These are phyloP conservation scores for Bugulina stolonifera DNA, from an alignment of 2,888 invertebrate species.

Conservation along the genomic window DNA sequence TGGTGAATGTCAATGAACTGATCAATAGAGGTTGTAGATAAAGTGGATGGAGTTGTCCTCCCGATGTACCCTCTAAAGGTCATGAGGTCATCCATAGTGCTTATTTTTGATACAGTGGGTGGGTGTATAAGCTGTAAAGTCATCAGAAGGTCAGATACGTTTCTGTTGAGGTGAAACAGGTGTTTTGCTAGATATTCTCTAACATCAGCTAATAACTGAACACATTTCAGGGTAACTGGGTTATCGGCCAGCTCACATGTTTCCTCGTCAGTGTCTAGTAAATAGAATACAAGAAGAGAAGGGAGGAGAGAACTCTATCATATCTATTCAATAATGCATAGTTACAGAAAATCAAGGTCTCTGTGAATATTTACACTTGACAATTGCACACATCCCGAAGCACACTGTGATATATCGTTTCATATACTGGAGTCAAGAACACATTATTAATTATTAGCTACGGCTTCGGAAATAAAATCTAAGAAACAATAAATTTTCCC, in stretches of 20 bases:
- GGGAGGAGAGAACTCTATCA: too few relatives aligned
- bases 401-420: too few relatives aligned
- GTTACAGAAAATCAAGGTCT: too few relatives aligned
- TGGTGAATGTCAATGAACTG: slow-evolving; percentile 11
- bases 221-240: background rate
- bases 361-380: too few relatives aligned
- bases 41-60: background rate
- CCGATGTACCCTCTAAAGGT: background rate
- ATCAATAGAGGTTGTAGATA: background rate
- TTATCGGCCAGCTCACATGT: background rate
- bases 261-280: background rate
- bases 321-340: too few relatives aligned
- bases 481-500: too few relatives aligned
- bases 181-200: background rate
- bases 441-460: too few relatives aligned
- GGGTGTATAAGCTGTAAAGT: slow-evolving; percentile 16
- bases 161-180: background rate
- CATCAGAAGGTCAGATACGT: slow-evolving; percentile 3
- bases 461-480: too few relatives aligned
- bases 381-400: too few relatives aligned
- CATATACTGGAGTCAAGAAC: too few relatives aligned
- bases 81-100: background rate
- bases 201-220: background rate
- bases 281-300: too few relatives aligned
- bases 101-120: background rate